These are phyloP conservation scores for Macaria notata DNA, from an alignment of 2,888 invertebrate species.

Conservation along the genomic window DNA sequence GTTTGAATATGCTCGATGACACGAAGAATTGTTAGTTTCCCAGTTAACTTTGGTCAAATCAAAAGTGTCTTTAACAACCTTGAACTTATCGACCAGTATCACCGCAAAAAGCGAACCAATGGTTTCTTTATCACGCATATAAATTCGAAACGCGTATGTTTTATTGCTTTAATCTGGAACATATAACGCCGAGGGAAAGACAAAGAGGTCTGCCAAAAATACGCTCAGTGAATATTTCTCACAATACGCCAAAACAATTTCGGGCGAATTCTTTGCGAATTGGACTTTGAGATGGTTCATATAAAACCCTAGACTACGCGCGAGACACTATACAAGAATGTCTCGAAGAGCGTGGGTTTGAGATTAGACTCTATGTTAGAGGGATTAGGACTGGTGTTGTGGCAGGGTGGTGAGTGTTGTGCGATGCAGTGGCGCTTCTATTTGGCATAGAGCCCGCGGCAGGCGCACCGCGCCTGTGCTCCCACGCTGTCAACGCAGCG, in stretches of 20 bases:
- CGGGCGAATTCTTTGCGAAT: constrained; percentile 52
- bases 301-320: constrained; percentile 70
- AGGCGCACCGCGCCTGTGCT: constrained; percentile 55
- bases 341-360: constrained; percentile 32
- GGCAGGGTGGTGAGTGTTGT: constrained; percentile 40
- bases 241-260: constrained; percentile 49
- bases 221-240: constrained; percentile 38
- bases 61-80: neutral
- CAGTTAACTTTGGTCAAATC: no score
- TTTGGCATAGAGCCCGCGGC: constrained; percentile 72
- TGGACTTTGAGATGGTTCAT: constrained; percentile 67
- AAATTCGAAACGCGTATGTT: constrained; percentile 5
- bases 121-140: neutral
- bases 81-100: constrained; percentile 5
- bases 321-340: constrained; percentile 56
- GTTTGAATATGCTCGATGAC: no score
- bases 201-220: constrained; percentile 38
- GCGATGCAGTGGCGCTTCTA: constrained; percentile 74
- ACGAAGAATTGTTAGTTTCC: no score
- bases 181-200: constrained; percentile 10
- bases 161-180: constrained; percentile 18
- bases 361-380: constrained; percentile 49
- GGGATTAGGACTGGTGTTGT: constrained; percentile 37
- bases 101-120: neutral
- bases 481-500: constrained; percentile 59